These are phyloP conservation scores for Chaetura pelagica DNA, from an alignment of 2,113 vertebrate genomes.

Conservation along the genomic window DNA sequence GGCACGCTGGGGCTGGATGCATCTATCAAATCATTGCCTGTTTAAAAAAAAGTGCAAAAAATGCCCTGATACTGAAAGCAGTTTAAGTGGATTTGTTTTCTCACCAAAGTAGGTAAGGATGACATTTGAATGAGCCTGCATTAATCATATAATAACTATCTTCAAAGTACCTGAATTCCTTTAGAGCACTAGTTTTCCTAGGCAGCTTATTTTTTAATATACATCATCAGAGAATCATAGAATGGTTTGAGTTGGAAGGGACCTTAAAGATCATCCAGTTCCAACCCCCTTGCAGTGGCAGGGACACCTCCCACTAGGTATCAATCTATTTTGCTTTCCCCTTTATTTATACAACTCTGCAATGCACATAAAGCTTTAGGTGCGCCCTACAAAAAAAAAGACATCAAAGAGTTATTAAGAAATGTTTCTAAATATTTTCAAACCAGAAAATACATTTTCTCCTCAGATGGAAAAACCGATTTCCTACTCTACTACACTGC, in stretches of 20 bases:
- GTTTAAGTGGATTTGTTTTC: not conserved
- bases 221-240: too few species aligned
- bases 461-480: not conserved
- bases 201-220: not conserved
- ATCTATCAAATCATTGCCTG: not conserved
- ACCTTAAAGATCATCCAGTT: too few species aligned
- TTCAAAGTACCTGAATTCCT: constrained; percentile 15
- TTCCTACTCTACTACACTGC: not conserved
- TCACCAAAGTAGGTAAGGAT: not conserved
- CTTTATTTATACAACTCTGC: not conserved
- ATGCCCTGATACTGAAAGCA: not conserved
- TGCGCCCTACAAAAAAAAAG: not conserved
- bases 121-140: not conserved
- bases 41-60: not conserved
- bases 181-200: not conserved
- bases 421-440: not conserved
- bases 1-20: not conserved
- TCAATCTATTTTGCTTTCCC: not conserved
- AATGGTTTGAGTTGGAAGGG: too few species aligned
- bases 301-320: not conserved
- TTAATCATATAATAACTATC: not conserved
- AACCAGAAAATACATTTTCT: not conserved
- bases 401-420: not conserved
- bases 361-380: not conserved
- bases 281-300: too few species aligned